These are phyloP conservation scores for Beris chalybata DNA, from an alignment of 2,888 invertebrate genomes.

Conservation along the genomic window DNA sequence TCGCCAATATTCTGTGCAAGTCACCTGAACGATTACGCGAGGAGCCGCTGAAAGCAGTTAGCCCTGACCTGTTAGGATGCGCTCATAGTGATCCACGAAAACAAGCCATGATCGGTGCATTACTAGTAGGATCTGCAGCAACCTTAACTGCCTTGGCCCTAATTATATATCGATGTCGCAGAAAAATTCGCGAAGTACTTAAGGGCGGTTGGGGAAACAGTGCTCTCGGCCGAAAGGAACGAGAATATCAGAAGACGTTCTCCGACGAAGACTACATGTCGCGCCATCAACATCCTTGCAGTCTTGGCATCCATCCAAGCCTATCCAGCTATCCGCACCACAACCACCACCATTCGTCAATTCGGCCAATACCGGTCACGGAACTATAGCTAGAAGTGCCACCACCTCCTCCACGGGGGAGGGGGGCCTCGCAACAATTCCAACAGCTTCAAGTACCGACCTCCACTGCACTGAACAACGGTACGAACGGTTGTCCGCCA, in stretches of 20 bases:
- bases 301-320: constrained; percentile 51
- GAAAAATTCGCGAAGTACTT: constrained; percentile 75
- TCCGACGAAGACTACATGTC: constrained; percentile 79
- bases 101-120: constrained; percentile 76
- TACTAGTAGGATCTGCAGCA: constrained; percentile 74
- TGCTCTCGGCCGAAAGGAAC: constrained; percentile 68
- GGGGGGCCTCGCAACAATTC: constrained; percentile 48
- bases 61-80: constrained; percentile 79
- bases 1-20: constrained; percentile 65
- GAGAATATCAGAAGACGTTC: constrained; percentile 87
- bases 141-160: constrained; percentile 71
- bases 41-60: constrained; percentile 67
- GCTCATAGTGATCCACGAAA: constrained; percentile 76
- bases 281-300: constrained; percentile 54
- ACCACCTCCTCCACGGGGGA: constrained; percentile 74
- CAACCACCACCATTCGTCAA: constrained; percentile 54
- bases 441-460: constrained; percentile 54
- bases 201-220: constrained; percentile 64
- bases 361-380: constrained; percentile 80
- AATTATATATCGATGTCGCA: constrained; percentile 77
- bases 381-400: constrained; percentile 95
- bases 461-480: constrained; percentile 48
- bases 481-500: constrained; percentile 40
- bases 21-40: constrained; percentile 74
- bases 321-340: constrained; percentile 56